Conservation (phyloP, 2,113 vertebrate species). For the Regulus satrapa region DNA sequence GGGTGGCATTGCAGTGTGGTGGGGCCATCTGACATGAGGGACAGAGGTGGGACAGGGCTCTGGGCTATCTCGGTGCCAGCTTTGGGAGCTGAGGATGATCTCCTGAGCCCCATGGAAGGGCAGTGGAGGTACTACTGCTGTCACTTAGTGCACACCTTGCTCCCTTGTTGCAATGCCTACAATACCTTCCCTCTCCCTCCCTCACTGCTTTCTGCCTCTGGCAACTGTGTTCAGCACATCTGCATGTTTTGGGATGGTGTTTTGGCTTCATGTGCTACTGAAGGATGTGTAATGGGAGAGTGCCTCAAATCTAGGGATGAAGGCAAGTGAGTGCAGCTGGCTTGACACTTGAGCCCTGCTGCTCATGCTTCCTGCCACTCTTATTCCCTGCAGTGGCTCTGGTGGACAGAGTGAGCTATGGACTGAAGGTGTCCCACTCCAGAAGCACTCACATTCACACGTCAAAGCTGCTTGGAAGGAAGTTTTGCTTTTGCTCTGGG, state of each 20-base stretch:
- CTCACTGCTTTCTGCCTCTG: background rate
- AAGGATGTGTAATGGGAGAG: background rate
- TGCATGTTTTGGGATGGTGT: background rate
- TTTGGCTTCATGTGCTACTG: background rate
- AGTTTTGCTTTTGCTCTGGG: background rate
- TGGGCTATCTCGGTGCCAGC: background rate
- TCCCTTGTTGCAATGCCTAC: accelerated
- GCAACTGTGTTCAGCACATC: accelerated
- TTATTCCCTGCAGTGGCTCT: background rate
- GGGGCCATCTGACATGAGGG: too few species aligned
- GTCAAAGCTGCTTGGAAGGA: background rate
- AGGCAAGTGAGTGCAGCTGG: background rate
- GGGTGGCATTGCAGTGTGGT: accelerated
- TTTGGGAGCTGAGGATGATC: background rate
- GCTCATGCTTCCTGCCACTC: accelerated
- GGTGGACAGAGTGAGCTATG: background rate
- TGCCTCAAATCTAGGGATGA: background rate
- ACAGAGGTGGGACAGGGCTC: background rate
- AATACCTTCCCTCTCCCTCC: background rate
- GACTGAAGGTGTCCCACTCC: background rate
- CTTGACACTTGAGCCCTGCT: accelerated
- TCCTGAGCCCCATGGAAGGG: background rate
- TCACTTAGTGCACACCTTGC: accelerated
- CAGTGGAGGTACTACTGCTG: background rate
- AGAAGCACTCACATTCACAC: accelerated